Conservation (phyloP, 2,797 vertebrate genomes). For the Micromesistius poutassou region DNA sequence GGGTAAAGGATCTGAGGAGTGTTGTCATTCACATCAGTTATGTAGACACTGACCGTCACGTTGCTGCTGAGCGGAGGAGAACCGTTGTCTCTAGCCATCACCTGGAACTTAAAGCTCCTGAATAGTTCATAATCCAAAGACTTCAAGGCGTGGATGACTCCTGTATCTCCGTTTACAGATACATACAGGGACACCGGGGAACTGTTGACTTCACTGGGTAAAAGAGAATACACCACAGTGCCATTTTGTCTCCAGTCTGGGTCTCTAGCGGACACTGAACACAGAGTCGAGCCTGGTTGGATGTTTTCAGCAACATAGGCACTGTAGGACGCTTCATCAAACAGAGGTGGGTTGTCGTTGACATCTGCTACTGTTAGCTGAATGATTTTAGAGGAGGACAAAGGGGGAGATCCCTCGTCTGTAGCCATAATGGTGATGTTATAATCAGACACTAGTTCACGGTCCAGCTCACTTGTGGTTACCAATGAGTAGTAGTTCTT, state of each 20-base stretch:
- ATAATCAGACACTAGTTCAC: slow-evolving; percentile 62
- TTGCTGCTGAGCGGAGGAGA: slow-evolving; percentile 67
- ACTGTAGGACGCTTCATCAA: slow-evolving; percentile 26
- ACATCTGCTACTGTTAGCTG: slow-evolving; percentile 57
- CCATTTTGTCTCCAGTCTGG: slow-evolving; percentile 62
- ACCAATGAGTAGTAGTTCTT: slow-evolving; percentile 70
- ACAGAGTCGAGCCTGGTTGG: slow-evolving; percentile 59
- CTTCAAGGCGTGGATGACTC: slow-evolving; percentile 55
- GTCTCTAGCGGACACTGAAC: slow-evolving; percentile 59
- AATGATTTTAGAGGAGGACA: slow-evolving; percentile 51
- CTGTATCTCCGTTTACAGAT: slow-evolving; percentile 66
- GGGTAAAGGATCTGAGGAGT: slow-evolving; percentile 67
- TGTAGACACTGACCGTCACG: slow-evolving; percentile 64
- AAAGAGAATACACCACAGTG: slow-evolving; percentile 59
- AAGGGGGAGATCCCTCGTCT: slow-evolving; percentile 52
- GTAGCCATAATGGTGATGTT: slow-evolving; percentile 59
- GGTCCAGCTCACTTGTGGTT: slow-evolving; percentile 57
- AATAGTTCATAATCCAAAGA: slow-evolving; percentile 68
- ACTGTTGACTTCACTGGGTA: slow-evolving; percentile 38
- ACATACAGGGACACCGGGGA: slow-evolving; percentile 56
- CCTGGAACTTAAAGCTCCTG: slow-evolving; percentile 56
- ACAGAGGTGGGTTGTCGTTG: slow-evolving; percentile 68
- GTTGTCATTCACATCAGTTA: slow-evolving; percentile 80
- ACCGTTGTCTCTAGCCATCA: slow-evolving; percentile 62
- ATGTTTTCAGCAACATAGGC: slow-evolving; percentile 66